Conservation (phyloP, 2,888 invertebrate genomes). For the Drosophila macrothrix region DNA sequence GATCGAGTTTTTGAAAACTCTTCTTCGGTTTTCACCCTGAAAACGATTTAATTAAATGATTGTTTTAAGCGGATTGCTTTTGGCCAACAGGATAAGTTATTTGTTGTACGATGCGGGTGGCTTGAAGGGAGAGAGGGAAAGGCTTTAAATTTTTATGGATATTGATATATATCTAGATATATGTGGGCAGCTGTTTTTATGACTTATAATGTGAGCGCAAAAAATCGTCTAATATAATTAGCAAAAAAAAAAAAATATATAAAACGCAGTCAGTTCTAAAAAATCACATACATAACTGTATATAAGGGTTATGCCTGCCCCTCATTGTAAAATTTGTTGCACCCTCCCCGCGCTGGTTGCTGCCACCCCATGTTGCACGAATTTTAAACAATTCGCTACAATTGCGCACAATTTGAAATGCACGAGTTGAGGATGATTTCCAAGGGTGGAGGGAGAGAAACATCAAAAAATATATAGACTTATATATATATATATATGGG, state of each 20-base stretch:
- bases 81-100: conserved; percentile 42
- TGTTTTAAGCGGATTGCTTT: conserved; percentile 69
- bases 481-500: not conserved
- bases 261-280: conserved; percentile 34
- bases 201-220: conserved; percentile 51
- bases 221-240: conserved; percentile 71
- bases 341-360: conserved; percentile 4
- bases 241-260: conserved; percentile 39
- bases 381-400: conserved; percentile 74
- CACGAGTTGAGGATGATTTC: conserved; percentile 66
- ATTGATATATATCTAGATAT: conserved; percentile 5
- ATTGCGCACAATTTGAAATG: conserved; percentile 64
- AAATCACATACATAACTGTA: conserved; percentile 33
- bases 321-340: conserved; percentile 36
- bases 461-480: conserved; percentile 1
- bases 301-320: conserved; percentile 58
- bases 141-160: conserved; percentile 9
- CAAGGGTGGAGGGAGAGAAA: conserved; percentile 10
- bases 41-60: conserved; percentile 55
- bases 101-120: conserved; percentile 58
- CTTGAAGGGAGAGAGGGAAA: not conserved
- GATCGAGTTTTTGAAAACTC: not conserved
- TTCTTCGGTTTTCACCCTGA: not conserved
- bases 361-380: conserved; percentile 37
- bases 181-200: conserved; percentile 80